Conservation (phyloP, 2,113 vertebrate species). For the Cavia aperea region DNA sequence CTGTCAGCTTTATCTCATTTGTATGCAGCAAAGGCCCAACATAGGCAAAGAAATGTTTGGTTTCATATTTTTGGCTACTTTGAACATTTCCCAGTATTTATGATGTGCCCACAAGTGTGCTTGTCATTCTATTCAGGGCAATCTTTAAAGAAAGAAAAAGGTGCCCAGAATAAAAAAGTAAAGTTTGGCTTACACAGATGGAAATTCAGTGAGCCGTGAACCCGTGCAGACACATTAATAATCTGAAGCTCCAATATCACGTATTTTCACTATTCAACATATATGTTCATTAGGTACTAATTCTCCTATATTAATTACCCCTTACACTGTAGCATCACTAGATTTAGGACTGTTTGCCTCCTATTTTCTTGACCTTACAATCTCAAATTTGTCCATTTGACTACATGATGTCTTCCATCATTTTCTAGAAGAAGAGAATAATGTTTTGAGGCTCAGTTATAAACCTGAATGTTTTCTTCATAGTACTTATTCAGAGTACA, state of each 20-base stretch:
- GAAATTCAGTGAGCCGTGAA: not conserved
- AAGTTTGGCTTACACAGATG: not conserved
- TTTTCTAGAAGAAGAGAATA: not conserved
- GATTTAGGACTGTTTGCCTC: not conserved
- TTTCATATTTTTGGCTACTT: not conserved
- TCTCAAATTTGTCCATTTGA: not conserved
- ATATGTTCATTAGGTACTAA: not conserved
- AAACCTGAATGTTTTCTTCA: no score
- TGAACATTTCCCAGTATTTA: not conserved
- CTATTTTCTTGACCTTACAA: not conserved
- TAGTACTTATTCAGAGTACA: no score
- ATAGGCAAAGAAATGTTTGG: rapidly evolving
- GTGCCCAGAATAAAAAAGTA: not conserved
- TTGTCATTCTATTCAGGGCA: not conserved
- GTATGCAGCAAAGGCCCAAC: not conserved
- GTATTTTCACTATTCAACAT: not conserved
- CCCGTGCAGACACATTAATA: not conserved
- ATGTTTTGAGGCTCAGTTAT: not conserved
- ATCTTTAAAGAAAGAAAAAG: not conserved
- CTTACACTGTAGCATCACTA: not conserved
- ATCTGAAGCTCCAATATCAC: not conserved
- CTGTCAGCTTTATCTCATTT: not conserved
- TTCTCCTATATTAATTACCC: not conserved
- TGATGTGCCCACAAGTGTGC: rapidly evolving
- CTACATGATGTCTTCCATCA: not conserved